Evolutionary conservation across 2,797 vertebrate species (phyloP), one percentile per base, ranked within the genome.

Genomic region (Mus spretus): DNA sequence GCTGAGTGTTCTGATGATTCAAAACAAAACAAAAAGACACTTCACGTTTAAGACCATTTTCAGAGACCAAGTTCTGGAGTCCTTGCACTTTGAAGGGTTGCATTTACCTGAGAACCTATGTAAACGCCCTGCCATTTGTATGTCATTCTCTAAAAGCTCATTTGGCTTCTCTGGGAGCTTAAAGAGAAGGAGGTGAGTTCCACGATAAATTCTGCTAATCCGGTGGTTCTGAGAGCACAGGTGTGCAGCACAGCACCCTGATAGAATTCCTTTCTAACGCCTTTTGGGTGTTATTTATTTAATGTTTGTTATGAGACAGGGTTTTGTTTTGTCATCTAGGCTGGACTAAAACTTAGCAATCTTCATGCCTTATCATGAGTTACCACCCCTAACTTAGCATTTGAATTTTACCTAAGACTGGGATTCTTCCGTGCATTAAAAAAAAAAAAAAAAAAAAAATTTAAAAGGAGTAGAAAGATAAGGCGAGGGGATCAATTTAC

Each of bases 111-210:
- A 0, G 20, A 55, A 65, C 17, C 55, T 59, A 63, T 93, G 87
- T 97, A 78, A 78, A 67, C 81, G 57, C 61, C 15, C 44, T 50
- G 6, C n/a, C 63, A 53, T 15, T 87, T 37, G 61, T 55, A 11
- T 19, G 50, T 50, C 67, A 40, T 26, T 53, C 84, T 92, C 85
- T 20, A 2, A 90, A 93, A 37, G 28, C 17, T 61, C 37, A 93
- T 50, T 70, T 95, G 28, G 78, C 92, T 53, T 93, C 47, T 70
- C 4, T 37, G 91, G 87, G 31, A 59, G 55, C 53, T 92, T 94
- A 83, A 75, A 95, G 50, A 50, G 90, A 26, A 90, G 74, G 79
- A 91, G 81, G 92, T 34, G 90, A 88, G 63, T 61, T 34, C 50
- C 14, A 34, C 13, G 31, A 15, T 34, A 31, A 31, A 14, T 31